Percentiles rank a stretch among this genome's conserved stretches.
Evolutionary conservation across 2,113 vertebrate species (phyloP).

Genomic region (Chlamydotis undulata): DNA sequence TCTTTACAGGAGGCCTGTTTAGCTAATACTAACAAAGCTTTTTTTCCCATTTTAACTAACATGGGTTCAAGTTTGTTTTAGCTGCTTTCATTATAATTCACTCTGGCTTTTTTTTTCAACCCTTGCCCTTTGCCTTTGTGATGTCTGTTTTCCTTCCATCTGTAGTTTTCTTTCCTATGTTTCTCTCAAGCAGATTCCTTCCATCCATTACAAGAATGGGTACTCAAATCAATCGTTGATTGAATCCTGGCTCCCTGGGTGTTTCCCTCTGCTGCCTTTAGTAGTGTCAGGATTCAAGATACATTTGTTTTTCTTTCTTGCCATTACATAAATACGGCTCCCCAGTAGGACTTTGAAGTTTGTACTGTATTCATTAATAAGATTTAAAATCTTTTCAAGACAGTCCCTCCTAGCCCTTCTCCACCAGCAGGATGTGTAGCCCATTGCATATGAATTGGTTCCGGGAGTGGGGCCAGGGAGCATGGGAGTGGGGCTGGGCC

Average conservation of each 20-base stretch:
- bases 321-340: slow-evolving; percentile 45
- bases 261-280: background rate
- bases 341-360: slow-evolving; percentile 59
- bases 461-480: slow-evolving; percentile 11
- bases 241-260: slow-evolving; percentile 23
- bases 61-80: slow-evolving; percentile 11
- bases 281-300: slow-evolving; percentile 39
- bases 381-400: slow-evolving; percentile 46
- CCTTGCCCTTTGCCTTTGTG: slow-evolving; percentile 13
- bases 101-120: background rate
- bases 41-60: background rate
- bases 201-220: slow-evolving; percentile 37
- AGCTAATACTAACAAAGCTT: background rate
- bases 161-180: slow-evolving; percentile 3
- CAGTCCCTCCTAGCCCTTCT: slow-evolving; percentile 22
- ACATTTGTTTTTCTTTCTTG: slow-evolving; percentile 61
- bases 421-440: slow-evolving; percentile 17
- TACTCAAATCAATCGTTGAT: slow-evolving; percentile 39
- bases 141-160: slow-evolving; percentile 36
- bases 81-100: background rate
- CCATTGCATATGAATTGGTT: slow-evolving; percentile 42
- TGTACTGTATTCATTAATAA: slow-evolving; percentile 62
- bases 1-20: slow-evolving; percentile 18
- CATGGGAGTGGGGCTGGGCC: background rate
- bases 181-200: slow-evolving; percentile 39